These are phyloP conservation scores for Peromyscus leucopus DNA, from an alignment of 2,113 vertebrate genomes.

Conservation along the genomic window DNA sequence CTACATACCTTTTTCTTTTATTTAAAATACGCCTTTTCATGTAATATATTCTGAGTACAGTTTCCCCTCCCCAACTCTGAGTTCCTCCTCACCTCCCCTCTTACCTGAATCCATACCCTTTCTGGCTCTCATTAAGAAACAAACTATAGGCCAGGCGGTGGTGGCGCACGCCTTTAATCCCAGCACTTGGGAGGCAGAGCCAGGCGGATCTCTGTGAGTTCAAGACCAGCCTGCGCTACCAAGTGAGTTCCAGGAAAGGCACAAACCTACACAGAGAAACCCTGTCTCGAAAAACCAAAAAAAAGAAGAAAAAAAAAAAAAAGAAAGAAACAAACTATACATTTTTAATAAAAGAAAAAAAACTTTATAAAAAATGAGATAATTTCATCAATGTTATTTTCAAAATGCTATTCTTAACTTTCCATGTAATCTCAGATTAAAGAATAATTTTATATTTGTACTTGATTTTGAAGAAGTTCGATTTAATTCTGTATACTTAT, in stretches of 20 bases:
- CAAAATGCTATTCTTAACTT: background rate
- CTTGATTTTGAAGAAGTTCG: background rate
- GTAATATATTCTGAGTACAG: background rate
- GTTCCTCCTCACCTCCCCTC: too few species aligned
- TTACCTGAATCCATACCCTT: background rate
- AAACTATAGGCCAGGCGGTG: too few species aligned
- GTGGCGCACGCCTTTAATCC: too few species aligned
- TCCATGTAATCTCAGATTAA: background rate
- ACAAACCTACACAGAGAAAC: too few species aligned
- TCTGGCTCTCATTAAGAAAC: background rate
- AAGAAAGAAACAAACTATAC: background rate
- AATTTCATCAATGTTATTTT: conserved; percentile 2
- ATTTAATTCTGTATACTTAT: background rate
- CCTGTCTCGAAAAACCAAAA: too few species aligned
- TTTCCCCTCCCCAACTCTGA: background rate
- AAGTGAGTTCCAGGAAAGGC: too few species aligned
- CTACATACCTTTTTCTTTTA: too few species aligned
- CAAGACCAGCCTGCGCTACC: too few species aligned
- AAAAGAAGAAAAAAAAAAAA: too few species aligned
- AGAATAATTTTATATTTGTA: conserved; percentile 12
- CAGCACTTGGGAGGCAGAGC: too few species aligned
- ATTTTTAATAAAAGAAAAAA: background rate
- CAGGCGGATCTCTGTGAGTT: too few species aligned
- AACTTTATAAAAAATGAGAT: background rate
- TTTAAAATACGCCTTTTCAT: background rate